phyloP scores from a whole-genome alignment of 2,888 invertebrate genomes.

The Mechanitis mazaeus region DNA sequence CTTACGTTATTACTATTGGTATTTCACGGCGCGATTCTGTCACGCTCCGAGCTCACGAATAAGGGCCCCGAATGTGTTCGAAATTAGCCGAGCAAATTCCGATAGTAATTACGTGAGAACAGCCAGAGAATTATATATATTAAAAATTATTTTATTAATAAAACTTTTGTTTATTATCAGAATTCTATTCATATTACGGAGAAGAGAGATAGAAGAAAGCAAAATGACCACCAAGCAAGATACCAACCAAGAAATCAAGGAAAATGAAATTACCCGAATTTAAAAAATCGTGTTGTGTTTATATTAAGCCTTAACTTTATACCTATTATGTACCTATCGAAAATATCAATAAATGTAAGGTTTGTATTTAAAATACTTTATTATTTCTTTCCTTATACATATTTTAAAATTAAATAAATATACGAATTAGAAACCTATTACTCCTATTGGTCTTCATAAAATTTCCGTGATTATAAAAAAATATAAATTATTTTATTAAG shows the following conservation, averaged over 20 bases:
- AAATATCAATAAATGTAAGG: constrained; percentile 71
- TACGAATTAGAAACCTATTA: no score
- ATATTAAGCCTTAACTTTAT: constrained; percentile 35
- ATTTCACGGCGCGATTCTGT: no score
- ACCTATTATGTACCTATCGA: constrained; percentile 43
- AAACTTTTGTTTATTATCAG: constrained; percentile 41
- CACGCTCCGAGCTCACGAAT: no score
- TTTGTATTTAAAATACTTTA: constrained; percentile 44
- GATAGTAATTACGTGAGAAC: no score
- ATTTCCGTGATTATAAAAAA: no score
- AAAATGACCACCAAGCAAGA: background rate
- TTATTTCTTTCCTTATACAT: constrained; percentile 13
- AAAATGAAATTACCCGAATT: constrained; percentile 65
- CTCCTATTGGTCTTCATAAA: no score
- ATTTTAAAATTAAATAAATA: no score
- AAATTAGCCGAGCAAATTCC: no score
- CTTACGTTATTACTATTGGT: no score
- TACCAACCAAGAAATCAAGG: constrained; percentile 41
- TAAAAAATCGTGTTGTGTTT: constrained; percentile 45
- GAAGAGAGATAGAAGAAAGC: constrained; percentile 41
- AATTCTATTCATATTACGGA: constrained; percentile 49
- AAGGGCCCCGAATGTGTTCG: no score
- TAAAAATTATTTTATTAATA: background rate
- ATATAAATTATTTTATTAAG: no score
- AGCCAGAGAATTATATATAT: no score